A percentile compares a stretch with the other conserved stretches of the same genome.
These are phyloP conservation scores for Corynorhinus townsendii DNA, from an alignment of 2,113 vertebrate species.

Conservation along the genomic window DNA sequence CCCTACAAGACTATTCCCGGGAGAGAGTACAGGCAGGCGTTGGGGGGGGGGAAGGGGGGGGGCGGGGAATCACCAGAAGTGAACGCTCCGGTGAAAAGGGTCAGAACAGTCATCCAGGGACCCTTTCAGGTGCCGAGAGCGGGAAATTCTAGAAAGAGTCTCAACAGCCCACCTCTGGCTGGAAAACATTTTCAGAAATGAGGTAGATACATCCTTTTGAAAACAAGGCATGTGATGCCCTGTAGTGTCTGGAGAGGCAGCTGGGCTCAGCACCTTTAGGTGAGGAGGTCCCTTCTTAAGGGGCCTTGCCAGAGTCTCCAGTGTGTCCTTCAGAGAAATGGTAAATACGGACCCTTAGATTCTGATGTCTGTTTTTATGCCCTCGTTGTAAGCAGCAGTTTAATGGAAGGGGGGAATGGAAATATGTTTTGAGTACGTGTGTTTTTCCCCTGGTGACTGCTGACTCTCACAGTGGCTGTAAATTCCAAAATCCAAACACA, in stretches of 20 bases:
- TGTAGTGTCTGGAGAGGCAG: neutral
- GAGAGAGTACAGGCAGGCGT: neutral
- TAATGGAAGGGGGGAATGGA: neutral
- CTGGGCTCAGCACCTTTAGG: neutral
- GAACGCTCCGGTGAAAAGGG: neutral
- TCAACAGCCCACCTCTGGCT: neutral
- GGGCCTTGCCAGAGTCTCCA: neutral
- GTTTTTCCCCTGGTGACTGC: neutral
- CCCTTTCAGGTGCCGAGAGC: neutral
- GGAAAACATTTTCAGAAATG: neutral
- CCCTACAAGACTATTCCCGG: neutral
- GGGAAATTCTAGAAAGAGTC: neutral
- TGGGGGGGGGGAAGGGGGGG: too few relatives aligned
- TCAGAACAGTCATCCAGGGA: neutral
- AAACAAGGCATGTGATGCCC: neutral
- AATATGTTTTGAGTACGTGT: neutral
- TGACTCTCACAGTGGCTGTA: neutral
- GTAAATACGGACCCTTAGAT: neutral
- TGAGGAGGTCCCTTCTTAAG: neutral
- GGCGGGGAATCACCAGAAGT: neutral
- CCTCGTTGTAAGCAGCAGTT: neutral
- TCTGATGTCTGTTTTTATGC: neutral
- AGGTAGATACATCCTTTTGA: neutral
- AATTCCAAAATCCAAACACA: conserved; percentile 40
- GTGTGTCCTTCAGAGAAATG: neutral